Evolutionary conservation across 2,797 vertebrate genomes (phyloP).

Genomic region (Mus spretus): DNA sequence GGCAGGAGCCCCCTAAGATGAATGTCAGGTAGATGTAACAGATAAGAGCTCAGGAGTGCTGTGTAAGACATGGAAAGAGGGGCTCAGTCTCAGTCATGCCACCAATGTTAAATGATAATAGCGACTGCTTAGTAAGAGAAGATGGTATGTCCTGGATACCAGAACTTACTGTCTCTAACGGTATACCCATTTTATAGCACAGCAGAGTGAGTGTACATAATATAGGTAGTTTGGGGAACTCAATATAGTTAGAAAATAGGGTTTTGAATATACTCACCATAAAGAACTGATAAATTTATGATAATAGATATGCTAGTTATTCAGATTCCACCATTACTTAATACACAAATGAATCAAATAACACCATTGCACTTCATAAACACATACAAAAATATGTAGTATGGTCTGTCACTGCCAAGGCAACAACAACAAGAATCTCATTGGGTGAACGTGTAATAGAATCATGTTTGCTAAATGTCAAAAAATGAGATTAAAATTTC

Average conservation of each 20-base stretch:
- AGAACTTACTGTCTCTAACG: neutral
- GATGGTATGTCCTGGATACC: neutral
- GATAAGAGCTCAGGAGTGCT: neutral
- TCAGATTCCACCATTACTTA: neutral
- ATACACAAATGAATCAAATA: neutral
- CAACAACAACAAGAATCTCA: slow-evolving; percentile 18
- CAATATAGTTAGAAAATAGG: neutral
- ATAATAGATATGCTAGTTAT: neutral
- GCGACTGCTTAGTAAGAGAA: neutral
- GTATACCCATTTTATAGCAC: neutral
- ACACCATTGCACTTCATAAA: neutral
- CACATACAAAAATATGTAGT: neutral
- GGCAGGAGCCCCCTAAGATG: neutral
- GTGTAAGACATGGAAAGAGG: slow-evolving; percentile 13
- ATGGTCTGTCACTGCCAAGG: neutral
- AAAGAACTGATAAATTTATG: neutral
- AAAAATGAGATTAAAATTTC: slow-evolving; percentile 42
- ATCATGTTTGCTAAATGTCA: slow-evolving; percentile 39
- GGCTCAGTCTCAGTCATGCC: slow-evolving; percentile 21
- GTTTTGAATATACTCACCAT: neutral
- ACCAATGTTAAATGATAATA: slow-evolving; percentile 8
- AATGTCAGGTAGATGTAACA: neutral
- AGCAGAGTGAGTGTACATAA: neutral
- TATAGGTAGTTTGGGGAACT: neutral
- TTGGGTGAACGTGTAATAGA: neutral